Evolutionary conservation across 2,888 invertebrate species (phyloP).

Genomic region (Lasioglossum morio): DNA sequence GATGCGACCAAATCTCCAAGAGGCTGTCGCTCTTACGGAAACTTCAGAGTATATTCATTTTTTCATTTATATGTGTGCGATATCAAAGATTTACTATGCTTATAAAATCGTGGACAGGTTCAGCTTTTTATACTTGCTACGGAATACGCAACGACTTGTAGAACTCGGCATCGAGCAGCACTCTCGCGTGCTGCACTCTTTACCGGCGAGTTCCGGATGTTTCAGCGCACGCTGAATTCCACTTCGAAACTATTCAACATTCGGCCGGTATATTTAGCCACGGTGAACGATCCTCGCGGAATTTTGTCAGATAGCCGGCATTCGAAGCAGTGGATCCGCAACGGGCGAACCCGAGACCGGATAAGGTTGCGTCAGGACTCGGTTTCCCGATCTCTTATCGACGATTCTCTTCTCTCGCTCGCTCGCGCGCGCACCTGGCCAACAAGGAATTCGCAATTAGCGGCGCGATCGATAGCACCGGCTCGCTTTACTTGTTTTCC

Average conservation of each 20-base stretch:
- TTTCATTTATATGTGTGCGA: neutral
- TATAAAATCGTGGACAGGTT: neutral
- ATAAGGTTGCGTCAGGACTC: slow-evolving; percentile 10
- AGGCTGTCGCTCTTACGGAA: too few species aligned
- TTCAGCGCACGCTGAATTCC: slow-evolving; percentile 56
- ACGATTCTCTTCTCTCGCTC: neutral
- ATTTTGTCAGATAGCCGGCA: slow-evolving; percentile 52
- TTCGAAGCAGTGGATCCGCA: slow-evolving; percentile 29
- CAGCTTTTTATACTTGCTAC: neutral
- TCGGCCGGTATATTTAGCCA: slow-evolving; percentile 65
- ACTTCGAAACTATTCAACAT: slow-evolving; percentile 44
- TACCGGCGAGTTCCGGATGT: slow-evolving; percentile 56
- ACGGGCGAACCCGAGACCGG: neutral
- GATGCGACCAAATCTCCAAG: too few species aligned
- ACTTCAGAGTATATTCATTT: neutral
- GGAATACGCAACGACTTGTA: neutral
- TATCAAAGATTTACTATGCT: neutral
- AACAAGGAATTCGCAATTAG: slow-evolving; percentile 22
- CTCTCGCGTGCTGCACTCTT: slow-evolving; percentile 33
- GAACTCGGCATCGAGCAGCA: slow-evolving; percentile 9
- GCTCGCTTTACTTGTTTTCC: slow-evolving; percentile 10
- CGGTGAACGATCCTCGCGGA: slow-evolving; percentile 53
- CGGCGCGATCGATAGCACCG: slow-evolving; percentile 21
- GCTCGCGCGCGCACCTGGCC: neutral
- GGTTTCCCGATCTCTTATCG: slow-evolving; percentile 8